Percentiles rank a stretch among this genome's conserved stretches.
Conservation (phyloP, 2,888 invertebrate genomes). For the Lithophane semibrunnea region DNA sequence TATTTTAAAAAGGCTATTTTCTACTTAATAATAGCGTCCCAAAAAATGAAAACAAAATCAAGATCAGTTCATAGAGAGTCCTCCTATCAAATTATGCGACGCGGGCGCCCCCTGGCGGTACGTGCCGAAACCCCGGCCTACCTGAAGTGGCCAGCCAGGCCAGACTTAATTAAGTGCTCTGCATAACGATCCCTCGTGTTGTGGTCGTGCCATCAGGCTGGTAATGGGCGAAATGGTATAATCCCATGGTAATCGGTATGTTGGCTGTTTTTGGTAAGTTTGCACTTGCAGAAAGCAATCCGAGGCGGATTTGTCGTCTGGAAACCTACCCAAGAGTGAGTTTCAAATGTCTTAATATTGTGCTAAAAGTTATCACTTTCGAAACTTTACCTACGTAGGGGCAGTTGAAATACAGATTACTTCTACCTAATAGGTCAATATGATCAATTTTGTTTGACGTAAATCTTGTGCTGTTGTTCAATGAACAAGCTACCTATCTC, state of each 20-base stretch:
- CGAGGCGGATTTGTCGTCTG: no score
- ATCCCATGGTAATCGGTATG: not conserved
- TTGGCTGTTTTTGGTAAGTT: not conserved
- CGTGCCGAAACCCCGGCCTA: conserved; percentile 59
- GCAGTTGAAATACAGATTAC: not conserved
- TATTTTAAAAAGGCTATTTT: not conserved
- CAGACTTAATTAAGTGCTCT: conserved; percentile 65
- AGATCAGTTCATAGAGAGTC: conserved; percentile 46
- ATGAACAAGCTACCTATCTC: not conserved
- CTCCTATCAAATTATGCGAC: conserved; percentile 59
- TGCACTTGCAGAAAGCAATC: not conserved
- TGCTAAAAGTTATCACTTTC: not conserved
- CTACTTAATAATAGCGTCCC: not conserved
- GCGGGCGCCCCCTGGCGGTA: conserved; percentile 47
- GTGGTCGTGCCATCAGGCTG: conserved; percentile 43
- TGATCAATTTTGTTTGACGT: not conserved
- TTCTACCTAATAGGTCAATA: not conserved
- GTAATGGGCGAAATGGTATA: conserved; percentile 19
- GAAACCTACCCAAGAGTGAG: not conserved
- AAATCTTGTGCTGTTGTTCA: not conserved
- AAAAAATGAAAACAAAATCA: conserved; percentile 22
- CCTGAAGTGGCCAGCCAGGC: conserved; percentile 60
- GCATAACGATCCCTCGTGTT: conserved; percentile 49
- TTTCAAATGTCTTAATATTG: not conserved
- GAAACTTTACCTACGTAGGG: no score